Conservation (phyloP, 2,113 vertebrate genomes). For the Nycticryphes semicollaris region DNA sequence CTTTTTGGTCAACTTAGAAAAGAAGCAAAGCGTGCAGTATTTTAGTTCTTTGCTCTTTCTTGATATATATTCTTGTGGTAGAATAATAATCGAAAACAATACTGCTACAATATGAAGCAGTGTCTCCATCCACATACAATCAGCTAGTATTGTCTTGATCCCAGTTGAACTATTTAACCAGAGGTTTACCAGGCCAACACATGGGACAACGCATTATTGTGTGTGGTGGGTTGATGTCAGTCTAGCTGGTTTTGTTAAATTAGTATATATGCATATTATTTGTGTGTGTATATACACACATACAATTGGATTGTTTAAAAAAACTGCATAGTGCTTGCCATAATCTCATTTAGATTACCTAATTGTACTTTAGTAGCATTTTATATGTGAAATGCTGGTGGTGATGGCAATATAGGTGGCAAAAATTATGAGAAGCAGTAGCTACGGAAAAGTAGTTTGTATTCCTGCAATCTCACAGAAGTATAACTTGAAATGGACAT, state of each 20-base stretch:
- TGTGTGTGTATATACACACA: fast-evolving
- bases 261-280: not conserved
- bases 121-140: not conserved
- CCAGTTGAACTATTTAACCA: not conserved
- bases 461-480: not conserved
- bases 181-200: not conserved
- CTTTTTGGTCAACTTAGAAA: not conserved
- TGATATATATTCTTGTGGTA: not conserved
- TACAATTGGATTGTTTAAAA: not conserved
- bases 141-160: not conserved
- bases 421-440: not conserved
- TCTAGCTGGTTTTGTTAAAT: not conserved
- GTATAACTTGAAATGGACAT: not conserved
- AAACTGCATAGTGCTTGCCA: not conserved
- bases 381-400: not conserved
- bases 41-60: not conserved
- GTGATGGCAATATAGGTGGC: not conserved
- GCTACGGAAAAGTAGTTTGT: not conserved
- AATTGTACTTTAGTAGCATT: not conserved
- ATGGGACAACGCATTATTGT: not conserved
- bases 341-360: not conserved
- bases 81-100: not conserved
- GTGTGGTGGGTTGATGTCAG: not conserved
- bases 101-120: not conserved
- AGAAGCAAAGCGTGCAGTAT: not conserved